phyloP scores from a whole-genome alignment of 1,140 invertebrate genomes.

The Drosophila mojavensis region DNA sequence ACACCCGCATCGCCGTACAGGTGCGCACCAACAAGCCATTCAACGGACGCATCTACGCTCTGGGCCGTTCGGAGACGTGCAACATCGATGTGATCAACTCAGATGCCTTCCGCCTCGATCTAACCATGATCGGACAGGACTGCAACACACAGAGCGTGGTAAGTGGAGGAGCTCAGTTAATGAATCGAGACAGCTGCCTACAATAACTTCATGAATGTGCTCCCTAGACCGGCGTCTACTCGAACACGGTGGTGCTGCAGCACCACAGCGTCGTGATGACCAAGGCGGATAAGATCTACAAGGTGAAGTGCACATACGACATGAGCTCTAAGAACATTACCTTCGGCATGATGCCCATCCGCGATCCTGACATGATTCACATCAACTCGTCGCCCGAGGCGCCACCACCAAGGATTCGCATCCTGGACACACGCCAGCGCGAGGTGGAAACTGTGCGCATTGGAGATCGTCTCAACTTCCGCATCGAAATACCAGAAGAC shows the following conservation, averaged over 20 bases:
- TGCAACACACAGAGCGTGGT: conserved; percentile 97
- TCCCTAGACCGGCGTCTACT: conserved; percentile 95
- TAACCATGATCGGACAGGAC: conserved; percentile 96
- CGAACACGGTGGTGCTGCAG: conserved; percentile 97
- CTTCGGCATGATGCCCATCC: conserved; percentile 98
- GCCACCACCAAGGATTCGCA: conserved; percentile 95
- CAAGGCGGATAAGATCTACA: conserved; percentile 98
- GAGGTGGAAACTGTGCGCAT: conserved; percentile 97
- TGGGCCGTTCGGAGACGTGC: conserved; percentile 96
- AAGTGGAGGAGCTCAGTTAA: conserved; percentile 83
- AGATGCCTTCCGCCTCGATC: conserved; percentile 94
- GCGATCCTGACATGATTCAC: conserved; percentile 97
- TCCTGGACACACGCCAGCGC: conserved; percentile 91
- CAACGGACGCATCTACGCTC: conserved; percentile 96
- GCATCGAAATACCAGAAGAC: conserved; percentile 97
- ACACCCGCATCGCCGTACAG: conserved; percentile 96
- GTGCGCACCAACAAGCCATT: conserved; percentile 96
- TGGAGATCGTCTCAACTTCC: conserved; percentile 96
- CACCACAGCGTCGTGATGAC: conserved; percentile 98
- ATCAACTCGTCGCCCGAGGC: conserved; percentile 97
- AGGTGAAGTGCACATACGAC: conserved; percentile 98
- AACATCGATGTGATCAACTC: conserved; percentile 97
- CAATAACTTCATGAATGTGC: not conserved
- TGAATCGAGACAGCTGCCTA: not conserved
- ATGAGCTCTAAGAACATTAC: conserved; percentile 98